These are phyloP conservation scores for Paraplagusia blochii DNA, from an alignment of 2,113 vertebrate species.

Conservation along the genomic window DNA sequence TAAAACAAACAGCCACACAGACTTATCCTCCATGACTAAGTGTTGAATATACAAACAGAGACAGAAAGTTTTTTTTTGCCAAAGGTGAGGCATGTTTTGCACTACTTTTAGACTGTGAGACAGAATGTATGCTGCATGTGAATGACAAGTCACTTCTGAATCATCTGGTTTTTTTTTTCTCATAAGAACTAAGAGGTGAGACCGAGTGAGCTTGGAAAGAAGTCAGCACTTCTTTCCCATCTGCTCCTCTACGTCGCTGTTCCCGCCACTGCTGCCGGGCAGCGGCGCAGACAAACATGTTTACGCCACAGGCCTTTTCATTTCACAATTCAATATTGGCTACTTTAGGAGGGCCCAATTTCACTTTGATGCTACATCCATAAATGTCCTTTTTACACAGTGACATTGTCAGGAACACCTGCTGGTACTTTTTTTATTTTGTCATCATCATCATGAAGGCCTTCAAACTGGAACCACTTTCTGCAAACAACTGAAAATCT, in stretches of 20 bases:
- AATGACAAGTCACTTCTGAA: slow-evolving; percentile 63
- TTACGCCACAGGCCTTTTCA: slow-evolving; percentile 57
- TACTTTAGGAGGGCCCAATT: slow-evolving; percentile 49
- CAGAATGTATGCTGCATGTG: slow-evolving; percentile 42
- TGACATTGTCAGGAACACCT: slow-evolving; percentile 20
- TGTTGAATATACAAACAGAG: slow-evolving; percentile 5
- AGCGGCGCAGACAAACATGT: slow-evolving; percentile 63
- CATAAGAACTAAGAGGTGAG: slow-evolving; percentile 49
- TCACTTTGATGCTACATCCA: slow-evolving; percentile 38
- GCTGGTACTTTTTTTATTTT: slow-evolving; percentile 16
- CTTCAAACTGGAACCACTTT: neutral
- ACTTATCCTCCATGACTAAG: slow-evolving; percentile 8
- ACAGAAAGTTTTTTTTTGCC: slow-evolving; percentile 49
- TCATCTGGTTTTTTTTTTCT: slow-evolving; percentile 57
- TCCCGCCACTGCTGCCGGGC: slow-evolving; percentile 36
- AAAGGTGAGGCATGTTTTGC: slow-evolving; percentile 37
- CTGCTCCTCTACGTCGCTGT: too few species aligned
- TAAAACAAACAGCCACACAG: slow-evolving; percentile 31
- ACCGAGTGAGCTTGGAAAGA: slow-evolving; percentile 5
- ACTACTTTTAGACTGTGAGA: slow-evolving; percentile 58
- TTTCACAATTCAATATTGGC: slow-evolving; percentile 55
- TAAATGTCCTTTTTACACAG: slow-evolving; percentile 25
- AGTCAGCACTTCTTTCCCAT: too few species aligned
- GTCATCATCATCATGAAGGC: too few species aligned
- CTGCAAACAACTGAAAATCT: slow-evolving; percentile 4